A percentile compares a stretch with the other conserved stretches of the same genome.
Evolutionary conservation across 2,888 invertebrate genomes (phyloP).

Genomic region (Pyrocoelia pectoralis): DNA sequence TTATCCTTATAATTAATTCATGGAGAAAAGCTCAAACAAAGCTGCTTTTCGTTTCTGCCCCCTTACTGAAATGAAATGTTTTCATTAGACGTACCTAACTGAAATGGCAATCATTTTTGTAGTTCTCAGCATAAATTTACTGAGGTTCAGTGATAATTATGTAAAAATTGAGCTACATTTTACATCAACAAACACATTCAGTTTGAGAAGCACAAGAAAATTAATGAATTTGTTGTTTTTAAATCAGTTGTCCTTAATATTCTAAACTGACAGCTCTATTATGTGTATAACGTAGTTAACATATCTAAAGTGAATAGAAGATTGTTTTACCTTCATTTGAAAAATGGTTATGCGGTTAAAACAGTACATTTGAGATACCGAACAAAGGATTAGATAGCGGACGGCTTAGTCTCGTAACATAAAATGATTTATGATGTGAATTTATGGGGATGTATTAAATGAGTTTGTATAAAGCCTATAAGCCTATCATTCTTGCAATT

Average conservation of each 20-base stretch:
- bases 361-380: constrained; percentile 29
- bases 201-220: neutral
- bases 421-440: constrained; percentile 44
- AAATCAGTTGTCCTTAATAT: neutral
- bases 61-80: constrained; percentile 17
- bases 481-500: constrained; percentile 40
- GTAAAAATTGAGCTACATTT: too few species aligned
- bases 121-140: neutral
- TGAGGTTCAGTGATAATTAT: neutral
- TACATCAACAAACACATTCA: too few species aligned
- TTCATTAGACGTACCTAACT: constrained; percentile 19
- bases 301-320: constrained; percentile 3
- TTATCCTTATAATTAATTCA: constrained; percentile 28
- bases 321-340: constrained; percentile 16
- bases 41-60: constrained; percentile 20
- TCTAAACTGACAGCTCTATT: neutral
- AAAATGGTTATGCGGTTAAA: constrained; percentile 23
- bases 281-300: neutral
- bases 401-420: constrained; percentile 36
- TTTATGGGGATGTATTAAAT: constrained; percentile 44
- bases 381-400: constrained; percentile 41
- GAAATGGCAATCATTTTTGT: constrained; percentile 8
- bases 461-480: constrained; percentile 45
- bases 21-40: constrained; percentile 23
- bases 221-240: neutral